Evolutionary conservation across 2,888 invertebrate species (phyloP), one percentile per base, ranked within the genome.

Genomic region (Microctonus hyperodae): DNA sequence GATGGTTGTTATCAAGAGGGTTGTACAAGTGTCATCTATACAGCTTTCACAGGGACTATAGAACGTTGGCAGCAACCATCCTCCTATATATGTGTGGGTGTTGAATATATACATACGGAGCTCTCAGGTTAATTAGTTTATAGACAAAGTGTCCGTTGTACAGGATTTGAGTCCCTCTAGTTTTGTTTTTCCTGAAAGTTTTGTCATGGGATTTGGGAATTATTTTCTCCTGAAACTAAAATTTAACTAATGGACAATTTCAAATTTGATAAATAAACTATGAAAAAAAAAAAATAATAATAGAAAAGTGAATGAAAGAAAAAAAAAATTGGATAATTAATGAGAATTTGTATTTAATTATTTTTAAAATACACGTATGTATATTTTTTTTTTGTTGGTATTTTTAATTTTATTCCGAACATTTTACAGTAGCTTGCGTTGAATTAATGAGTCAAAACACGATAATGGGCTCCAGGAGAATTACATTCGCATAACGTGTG

Each of bases 91-190:
- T 28, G 28, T 28, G 28, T 28, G 28, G 4, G 28, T 7, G 28
- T n/a, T 7, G 16, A 44, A 44, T 44, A n/a, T 44, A 16, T n/a
- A 7, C 44, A n/a, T n/a, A n/a, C n/a, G n/a, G 16, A 44, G 44
- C 44, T 44, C 44, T 44, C 44, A 44, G 44, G 44, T 44, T 44
- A 44, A 44, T 44, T 44, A 44, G 16, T 16, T 44, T 44, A 44
- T 44, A 16, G 44, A 7, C 44, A n/a, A 44, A 44, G 44, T 44
- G 44, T 44, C 6, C 44, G 6, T 44, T 44, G 44, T 16, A 7
- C 7, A 6, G 44, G 44, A 44, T 44, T 44, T 44, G 16, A 16
- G 44, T 44, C 16, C 44, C 16, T n/a, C 16, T 16, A 7, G 44
- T 44, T 44, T 16, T n/a, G 16, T 44, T 44, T 44, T 44, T 44